Evolutionary conservation across 2,888 invertebrate species (phyloP).

Genomic region (Drosophila yooni): DNA sequence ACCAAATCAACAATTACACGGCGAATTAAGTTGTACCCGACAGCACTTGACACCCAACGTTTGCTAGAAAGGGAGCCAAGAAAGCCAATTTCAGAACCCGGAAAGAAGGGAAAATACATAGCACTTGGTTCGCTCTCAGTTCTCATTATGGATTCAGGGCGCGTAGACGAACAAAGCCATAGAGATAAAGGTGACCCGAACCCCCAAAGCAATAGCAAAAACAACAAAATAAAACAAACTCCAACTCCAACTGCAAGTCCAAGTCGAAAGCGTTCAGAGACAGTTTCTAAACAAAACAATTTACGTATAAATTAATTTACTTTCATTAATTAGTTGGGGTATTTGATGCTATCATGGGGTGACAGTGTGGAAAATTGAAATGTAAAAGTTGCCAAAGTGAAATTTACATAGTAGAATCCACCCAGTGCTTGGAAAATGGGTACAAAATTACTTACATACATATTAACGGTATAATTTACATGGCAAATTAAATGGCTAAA

Average conservation of each 20-base stretch:
- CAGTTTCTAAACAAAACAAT: constrained; percentile 74
- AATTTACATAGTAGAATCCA: constrained; percentile 65
- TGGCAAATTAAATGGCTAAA: constrained; percentile 33
- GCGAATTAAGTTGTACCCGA: constrained; percentile 59
- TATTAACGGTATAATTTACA: constrained; percentile 26
- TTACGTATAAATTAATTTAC: constrained; percentile 83
- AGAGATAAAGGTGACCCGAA: constrained; percentile 61
- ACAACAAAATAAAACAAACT: constrained; percentile 10
- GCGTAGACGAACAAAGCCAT: constrained; percentile 64
- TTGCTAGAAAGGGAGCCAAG: constrained; percentile 6
- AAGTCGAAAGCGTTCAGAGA: constrained; percentile 31
- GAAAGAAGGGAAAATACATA: constrained; percentile 27
- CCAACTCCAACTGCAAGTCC: constrained; percentile 20
- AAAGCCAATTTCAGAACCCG: constrained; percentile 38
- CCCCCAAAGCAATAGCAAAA: constrained; percentile 8
- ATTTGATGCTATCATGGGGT: constrained; percentile 68
- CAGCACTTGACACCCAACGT: constrained; percentile 45
- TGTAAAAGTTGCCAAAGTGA: constrained; percentile 57
- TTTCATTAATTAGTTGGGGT: constrained; percentile 83
- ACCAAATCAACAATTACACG: constrained; percentile 66
- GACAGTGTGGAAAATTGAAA: constrained; percentile 69
- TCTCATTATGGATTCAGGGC: constrained; percentile 72
- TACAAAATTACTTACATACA: constrained; percentile 22
- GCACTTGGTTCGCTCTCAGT: constrained; percentile 23
- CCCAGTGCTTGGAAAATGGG: constrained; percentile 7